Evolutionary conservation across 2,888 invertebrate genomes (phyloP), one percentile per base, ranked within the genome.

Genomic region (Tenthredo scrophulariae): DNA sequence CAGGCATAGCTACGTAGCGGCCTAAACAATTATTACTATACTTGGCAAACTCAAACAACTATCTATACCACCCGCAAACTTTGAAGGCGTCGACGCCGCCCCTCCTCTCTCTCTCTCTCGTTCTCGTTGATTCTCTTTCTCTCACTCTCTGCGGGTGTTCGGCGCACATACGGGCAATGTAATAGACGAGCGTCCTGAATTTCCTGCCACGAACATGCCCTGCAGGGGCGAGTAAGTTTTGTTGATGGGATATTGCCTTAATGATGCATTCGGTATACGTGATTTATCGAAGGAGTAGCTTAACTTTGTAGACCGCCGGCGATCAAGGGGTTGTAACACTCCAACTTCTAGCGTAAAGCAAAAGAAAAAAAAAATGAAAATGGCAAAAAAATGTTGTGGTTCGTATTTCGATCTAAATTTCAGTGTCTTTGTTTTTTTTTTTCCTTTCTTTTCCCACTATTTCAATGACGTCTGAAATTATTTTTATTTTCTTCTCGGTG

Each of bases 1-100:
- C 54, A 6, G 37, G n/a, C 77, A 77, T n/a, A 33, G 80, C 62
- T 74, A 29, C 84, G 3, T 18, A n/a, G 86, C 82, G 85, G 85
- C 85, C 86, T 86, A 87, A 89, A 88, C 90, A 89, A 90, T 91
- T 90, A 91, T 91, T 89, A 88, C 90, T 87, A 62, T 62, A 89
- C 89, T 89, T 88, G 87, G 87, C 86, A 87, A 89, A 89, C 88
- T 89, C 89, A 90, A 90, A 89, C 87, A 88, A 86, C 85, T 80
- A 80, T 80, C 80, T 65, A 65, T 80, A 80, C 80, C 80, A 80
- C 80, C 65, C 26, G 65, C 13, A 37, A 80, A 80, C 50, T 80
- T 80, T 40, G 29, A 9, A 29, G 46, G 33, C 43, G 50, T 74
- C 74, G 74, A 43, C 40, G 74, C 0, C 22, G 13, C 43, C 2